Evolutionary conservation across 2,113 vertebrate genomes (phyloP).

Genomic region (Uropsilus gracilis): DNA sequence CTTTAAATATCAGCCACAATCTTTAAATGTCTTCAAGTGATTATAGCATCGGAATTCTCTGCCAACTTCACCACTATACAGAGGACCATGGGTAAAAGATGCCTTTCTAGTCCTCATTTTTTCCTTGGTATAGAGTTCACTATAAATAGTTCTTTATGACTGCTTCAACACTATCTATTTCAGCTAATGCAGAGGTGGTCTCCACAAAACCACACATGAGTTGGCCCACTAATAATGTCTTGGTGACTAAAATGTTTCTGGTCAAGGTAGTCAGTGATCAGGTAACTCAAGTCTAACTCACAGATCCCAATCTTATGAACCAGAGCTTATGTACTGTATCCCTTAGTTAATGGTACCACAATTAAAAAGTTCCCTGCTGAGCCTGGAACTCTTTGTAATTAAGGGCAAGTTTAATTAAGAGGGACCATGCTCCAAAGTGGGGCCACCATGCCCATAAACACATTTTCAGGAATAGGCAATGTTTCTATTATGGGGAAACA

Average conservation of each 20-base stretch:
- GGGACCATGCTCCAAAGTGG: background rate
- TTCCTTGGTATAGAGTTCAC: background rate
- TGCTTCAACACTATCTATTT: background rate
- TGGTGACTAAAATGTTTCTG: background rate
- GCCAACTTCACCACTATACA: constrained; percentile 23
- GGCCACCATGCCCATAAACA: background rate
- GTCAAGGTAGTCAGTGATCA: background rate
- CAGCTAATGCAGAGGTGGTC: background rate
- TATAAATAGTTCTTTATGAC: no score
- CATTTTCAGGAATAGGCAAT: constrained; percentile 27
- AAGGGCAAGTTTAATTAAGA: background rate
- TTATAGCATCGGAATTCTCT: background rate
- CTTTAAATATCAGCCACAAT: background rate
- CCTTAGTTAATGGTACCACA: background rate
- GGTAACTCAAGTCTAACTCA: constrained; percentile 22
- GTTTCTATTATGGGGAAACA: constrained; percentile 63
- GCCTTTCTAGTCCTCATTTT: background rate
- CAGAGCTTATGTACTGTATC: constrained; percentile 2
- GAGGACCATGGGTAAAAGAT: background rate
- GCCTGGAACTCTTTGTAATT: constrained; percentile 27
- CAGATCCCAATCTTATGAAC: background rate
- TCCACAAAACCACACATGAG: background rate
- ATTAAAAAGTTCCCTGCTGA: background rate
- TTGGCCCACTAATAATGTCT: background rate
- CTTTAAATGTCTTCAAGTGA: constrained; percentile 31